Evolutionary conservation across 2,888 invertebrate genomes (phyloP).

Genomic region (Isotomurus palustris): DNA sequence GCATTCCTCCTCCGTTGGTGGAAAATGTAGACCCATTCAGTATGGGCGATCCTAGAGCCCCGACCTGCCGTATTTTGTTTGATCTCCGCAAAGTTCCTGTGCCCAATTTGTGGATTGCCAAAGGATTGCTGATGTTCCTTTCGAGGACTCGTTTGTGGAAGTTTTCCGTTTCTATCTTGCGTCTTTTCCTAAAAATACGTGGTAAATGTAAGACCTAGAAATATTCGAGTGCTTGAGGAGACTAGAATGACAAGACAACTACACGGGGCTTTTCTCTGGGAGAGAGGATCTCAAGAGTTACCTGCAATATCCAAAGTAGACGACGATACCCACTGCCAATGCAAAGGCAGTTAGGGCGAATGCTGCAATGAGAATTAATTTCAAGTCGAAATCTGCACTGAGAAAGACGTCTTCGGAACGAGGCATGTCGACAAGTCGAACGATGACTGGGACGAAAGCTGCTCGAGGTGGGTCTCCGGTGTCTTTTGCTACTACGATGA

Average conservation of each 20-base stretch:
- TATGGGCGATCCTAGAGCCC: conserved; percentile 43
- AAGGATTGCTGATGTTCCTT: conserved; percentile 43
- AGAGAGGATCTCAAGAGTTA: no score
- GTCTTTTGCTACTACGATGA: conserved; percentile 78
- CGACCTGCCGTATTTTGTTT: conserved; percentile 40
- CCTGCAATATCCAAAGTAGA: conserved; percentile 45
- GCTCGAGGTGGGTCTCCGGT: conserved; percentile 69
- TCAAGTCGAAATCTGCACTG: conserved; percentile 40
- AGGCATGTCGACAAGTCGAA: conserved; percentile 36
- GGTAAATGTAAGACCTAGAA: no score
- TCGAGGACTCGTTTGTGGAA: conserved; percentile 45
- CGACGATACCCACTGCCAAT: conserved; percentile 35
- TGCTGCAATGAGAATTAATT: conserved; percentile 40
- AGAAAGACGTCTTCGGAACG: conserved; percentile 29
- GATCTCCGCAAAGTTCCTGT: conserved; percentile 39
- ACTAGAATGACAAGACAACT: no score
- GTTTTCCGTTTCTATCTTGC: conserved; percentile 44
- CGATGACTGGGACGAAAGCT: conserved; percentile 43
- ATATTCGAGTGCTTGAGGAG: no score
- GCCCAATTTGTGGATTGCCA: conserved; percentile 41
- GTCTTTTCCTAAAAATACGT: conserved; percentile 37
- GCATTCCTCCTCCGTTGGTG: no score
- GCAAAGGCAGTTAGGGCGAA: conserved; percentile 33
- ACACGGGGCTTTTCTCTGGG: no score
- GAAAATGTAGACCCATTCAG: conserved; percentile 28